Conservation (phyloP, 1,140 invertebrate species). For the Grapholita molesta region DNA sequence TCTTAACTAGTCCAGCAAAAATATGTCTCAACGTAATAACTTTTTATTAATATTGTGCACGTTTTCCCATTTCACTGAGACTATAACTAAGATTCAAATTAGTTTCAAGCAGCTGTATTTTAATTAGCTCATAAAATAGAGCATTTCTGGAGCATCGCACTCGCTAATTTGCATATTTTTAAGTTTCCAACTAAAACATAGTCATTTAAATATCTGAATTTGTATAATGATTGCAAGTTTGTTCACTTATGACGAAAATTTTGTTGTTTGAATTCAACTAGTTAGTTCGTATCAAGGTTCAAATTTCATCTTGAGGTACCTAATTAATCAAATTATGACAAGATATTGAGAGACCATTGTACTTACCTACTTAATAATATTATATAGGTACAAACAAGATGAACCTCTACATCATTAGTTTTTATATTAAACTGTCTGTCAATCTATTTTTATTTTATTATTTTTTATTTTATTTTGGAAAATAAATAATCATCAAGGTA, state of each 20-base stretch:
- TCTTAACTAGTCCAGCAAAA: neutral
- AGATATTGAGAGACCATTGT: too few species aligned
- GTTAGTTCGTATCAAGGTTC: neutral
- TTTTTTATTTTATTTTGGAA: too few species aligned
- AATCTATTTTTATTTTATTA: too few species aligned
- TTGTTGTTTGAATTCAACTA: neutral
- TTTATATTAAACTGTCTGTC: too few species aligned
- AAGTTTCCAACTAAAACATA: conserved; percentile 4
- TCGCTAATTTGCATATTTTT: conserved; percentile 10
- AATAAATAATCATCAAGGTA: too few species aligned
- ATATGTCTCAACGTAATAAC: neutral
- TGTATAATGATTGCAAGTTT: neutral
- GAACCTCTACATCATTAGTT: too few species aligned
- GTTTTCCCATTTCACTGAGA: neutral
- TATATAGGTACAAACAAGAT: too few species aligned
- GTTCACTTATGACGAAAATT: neutral
- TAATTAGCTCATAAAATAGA: conserved; percentile 9
- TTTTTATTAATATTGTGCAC: neutral
- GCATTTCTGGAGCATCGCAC: conserved; percentile 14
- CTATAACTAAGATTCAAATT: neutral
- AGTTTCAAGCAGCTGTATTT: conserved; percentile 16
- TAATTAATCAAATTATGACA: too few species aligned
- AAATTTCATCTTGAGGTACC: neutral
- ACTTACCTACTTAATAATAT: too few species aligned
- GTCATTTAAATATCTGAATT: neutral